Evolutionary conservation across 2,888 invertebrate species (phyloP).

Genomic region (Busseola fusca): DNA sequence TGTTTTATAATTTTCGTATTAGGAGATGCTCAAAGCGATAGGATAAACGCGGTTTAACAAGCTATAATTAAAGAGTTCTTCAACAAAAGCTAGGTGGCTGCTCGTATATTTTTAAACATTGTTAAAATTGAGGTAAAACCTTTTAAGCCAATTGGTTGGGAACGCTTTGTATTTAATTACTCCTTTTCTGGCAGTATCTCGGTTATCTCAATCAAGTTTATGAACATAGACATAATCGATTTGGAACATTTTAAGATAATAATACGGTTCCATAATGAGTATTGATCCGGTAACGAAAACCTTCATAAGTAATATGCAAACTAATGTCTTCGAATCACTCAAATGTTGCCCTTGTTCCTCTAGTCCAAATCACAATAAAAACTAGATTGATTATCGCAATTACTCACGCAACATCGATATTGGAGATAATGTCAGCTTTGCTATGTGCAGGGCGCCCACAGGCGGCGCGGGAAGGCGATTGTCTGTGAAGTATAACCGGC

Average conservation of each 20-base stretch:
- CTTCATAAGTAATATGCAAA: constrained; percentile 41
- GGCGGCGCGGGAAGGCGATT: constrained; percentile 68
- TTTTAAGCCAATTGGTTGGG: not conserved
- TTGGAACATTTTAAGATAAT: constrained; percentile 24
- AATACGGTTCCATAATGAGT: constrained; percentile 12
- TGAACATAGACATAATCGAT: not conserved
- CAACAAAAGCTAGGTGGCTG: not conserved
- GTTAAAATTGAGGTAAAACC: not conserved
- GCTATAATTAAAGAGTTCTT: constrained; percentile 9
- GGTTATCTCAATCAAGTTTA: constrained; percentile 18
- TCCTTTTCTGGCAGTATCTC: constrained; percentile 3
- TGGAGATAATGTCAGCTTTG: constrained; percentile 59
- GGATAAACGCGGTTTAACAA: constrained; percentile 4
- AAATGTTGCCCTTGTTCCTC: constrained; percentile 56
- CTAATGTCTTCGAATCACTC: constrained; percentile 50
- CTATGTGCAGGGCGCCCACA: constrained; percentile 57
- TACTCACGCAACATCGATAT: constrained; percentile 69
- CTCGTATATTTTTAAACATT: not conserved
- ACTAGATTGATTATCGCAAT: constrained; percentile 69
- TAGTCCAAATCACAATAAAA: constrained; percentile 59
- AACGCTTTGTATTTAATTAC: constrained; percentile 13
- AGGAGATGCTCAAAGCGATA: constrained; percentile 28
- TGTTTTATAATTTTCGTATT: constrained; percentile 7
- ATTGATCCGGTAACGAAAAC: constrained; percentile 42
- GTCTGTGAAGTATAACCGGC: constrained; percentile 74